Percentiles rank a stretch among this genome's conserved stretches.
Evolutionary conservation across 2,113 vertebrate species (phyloP).

Genomic region (Hucho hucho): DNA sequence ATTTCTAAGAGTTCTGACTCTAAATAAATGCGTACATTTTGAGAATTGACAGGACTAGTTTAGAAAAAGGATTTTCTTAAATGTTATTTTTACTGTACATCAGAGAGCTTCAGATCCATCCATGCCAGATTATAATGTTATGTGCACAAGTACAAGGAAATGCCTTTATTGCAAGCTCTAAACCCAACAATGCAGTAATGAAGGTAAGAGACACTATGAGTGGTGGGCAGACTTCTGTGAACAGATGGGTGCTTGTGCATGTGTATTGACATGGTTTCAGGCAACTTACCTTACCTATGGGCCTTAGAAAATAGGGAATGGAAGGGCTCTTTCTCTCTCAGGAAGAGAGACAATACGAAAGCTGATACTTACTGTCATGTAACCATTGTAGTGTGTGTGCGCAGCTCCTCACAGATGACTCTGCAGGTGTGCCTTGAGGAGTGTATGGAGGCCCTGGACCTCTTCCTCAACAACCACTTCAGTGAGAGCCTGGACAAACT

Average conservation of each 20-base stretch:
- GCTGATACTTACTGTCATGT: neutral
- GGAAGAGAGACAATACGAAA: neutral
- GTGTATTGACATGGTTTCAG: neutral
- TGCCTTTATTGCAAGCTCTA: too few relatives aligned
- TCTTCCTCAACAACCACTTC: slow-evolving; percentile 82
- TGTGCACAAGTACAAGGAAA: too few relatives aligned
- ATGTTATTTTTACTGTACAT: too few relatives aligned
- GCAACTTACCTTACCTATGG: neutral
- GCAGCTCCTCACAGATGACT: slow-evolving; percentile 60
- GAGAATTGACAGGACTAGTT: too few relatives aligned
- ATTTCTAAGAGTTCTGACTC: too few relatives aligned
- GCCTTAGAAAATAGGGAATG: too few relatives aligned
- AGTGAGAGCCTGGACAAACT: slow-evolving; percentile 76
- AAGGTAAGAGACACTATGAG: neutral
- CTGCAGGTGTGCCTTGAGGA: slow-evolving; percentile 72
- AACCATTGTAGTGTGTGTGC: neutral
- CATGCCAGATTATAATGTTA: too few relatives aligned
- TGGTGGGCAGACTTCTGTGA: neutral
- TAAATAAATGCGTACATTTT: too few relatives aligned
- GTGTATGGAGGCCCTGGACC: slow-evolving; percentile 80
- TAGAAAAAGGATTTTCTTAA: too few relatives aligned
- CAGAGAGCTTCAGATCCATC: too few relatives aligned
- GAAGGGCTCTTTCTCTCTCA: too few relatives aligned
- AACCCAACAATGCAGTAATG: too few relatives aligned
- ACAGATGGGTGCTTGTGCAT: neutral